Base-by-base conservation (phyloP, 2,113 vertebrate species). In the Gobius niger region DNA sequence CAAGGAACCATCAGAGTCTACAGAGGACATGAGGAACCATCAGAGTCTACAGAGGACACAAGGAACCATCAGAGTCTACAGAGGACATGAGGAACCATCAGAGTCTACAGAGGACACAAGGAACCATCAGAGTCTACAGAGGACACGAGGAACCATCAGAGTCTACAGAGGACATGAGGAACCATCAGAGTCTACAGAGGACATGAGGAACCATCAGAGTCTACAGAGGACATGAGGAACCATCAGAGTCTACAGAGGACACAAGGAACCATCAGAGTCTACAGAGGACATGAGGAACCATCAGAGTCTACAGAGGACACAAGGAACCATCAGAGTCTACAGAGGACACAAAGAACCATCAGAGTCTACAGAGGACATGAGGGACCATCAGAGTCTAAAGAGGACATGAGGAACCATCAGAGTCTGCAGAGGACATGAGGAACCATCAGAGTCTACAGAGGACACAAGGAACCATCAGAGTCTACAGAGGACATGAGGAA, bases 271-370 rank as follows among this genome's bases (percentile, higher is more conserved):
- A 7, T 24, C 1, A 3, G 5, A 6, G 13, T 65, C 7, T 9
- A 9, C 51, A 53, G 16, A 53, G 7, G 51, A 18, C 51, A 50
- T 2, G 13, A 50, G 47, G 3, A 9, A 10, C 9, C 8, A 47
- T 10, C 46, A 47, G 46, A 7, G 9, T 9, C 9, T 11, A 9
- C 47, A 50, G 47, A 50, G 47, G 13, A 15, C 14, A 50, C 2
- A 15, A 50, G 47, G 24, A 24, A 24, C 24, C 24, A 24, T 24
- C 52, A 99, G 69, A 13, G 95, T 93, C 97, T 99, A 57, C 9
- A 44, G 9, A 47, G 7, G 14, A 24, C 24, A 24, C 24, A 24
- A 24, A 3, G 24, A 24, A 24, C 24, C 24, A 24, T 24, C 24
- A 24, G 24, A 24, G 24, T 24, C 24, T 24, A 51, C 7, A 52